phyloP scores from a whole-genome alignment of 2,113 vertebrate genomes.

The Neoarius graeffei region DNA sequence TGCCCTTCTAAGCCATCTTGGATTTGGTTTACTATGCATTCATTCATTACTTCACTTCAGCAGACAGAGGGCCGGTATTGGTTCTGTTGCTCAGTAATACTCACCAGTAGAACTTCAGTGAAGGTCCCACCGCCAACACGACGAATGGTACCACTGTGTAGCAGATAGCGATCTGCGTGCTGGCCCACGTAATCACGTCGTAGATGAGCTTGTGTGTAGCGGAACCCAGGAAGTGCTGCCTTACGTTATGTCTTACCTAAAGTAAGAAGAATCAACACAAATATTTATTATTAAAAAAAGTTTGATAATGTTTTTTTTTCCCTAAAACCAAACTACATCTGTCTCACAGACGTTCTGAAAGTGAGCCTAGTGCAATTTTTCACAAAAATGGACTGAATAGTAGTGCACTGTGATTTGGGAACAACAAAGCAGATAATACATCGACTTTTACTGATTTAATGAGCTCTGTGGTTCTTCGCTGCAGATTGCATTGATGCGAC shows the following conservation, averaged over 20 bases:
- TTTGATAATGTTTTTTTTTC: not conserved
- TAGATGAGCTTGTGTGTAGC: conserved; percentile 82
- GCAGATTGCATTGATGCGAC: not conserved
- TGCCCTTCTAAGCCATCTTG: not conserved
- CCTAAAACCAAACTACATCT: not conserved
- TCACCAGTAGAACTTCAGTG: conserved; percentile 92
- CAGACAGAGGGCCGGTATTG: not conserved
- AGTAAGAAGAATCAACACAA: conserved; percentile 30
- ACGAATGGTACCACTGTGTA: conserved; percentile 97
- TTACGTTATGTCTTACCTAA: conserved; percentile 89
- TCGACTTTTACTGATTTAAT: not conserved
- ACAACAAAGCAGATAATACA: not conserved
- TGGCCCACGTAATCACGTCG: conserved; percentile 86
- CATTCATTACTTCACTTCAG: not conserved
- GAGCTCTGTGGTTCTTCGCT: not conserved
- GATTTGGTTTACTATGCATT: not conserved
- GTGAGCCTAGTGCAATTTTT: not conserved
- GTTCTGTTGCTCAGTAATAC: conserved; percentile 31
- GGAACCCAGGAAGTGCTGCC: conserved; percentile 83
- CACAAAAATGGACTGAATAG: not conserved
- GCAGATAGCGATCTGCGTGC: conserved; percentile 89
- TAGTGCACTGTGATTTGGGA: not conserved
- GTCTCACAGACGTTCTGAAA: not conserved
- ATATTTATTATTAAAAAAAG: not conserved
- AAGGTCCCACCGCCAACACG: conserved; percentile 86